phyloP scores from a whole-genome alignment of 2,113 vertebrate genomes.

The Leiothrix lutea region DNA sequence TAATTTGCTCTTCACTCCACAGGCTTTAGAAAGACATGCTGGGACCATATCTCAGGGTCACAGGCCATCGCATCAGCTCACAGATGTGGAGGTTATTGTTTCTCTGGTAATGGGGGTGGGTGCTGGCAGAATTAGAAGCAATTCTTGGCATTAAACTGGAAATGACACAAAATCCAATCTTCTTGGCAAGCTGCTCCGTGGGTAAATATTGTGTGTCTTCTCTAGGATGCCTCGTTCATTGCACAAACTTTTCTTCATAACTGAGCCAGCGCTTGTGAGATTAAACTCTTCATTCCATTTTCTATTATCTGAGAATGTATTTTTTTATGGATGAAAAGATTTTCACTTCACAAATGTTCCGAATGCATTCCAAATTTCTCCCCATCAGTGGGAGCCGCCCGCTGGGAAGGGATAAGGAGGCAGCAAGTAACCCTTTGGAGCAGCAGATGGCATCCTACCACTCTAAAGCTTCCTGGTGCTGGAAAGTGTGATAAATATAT shows the following conservation, averaged over 20 bases:
- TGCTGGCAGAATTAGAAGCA: neutral
- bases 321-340: neutral
- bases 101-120: neutral
- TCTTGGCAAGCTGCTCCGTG: neutral
- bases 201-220: neutral
- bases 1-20: slow-evolving; percentile 6
- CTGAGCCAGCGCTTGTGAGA: neutral
- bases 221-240: neutral
- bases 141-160: neutral
- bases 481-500: neutral
- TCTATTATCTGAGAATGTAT: neutral
- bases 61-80: neutral
- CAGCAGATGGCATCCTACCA: slow-evolving; percentile 64
- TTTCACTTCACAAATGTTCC: neutral
- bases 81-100: neutral
- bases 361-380: neutral
- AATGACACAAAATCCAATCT: neutral
- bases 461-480: neutral
- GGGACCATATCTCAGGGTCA: slow-evolving; percentile 12
- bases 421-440: neutral
- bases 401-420: neutral
- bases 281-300: neutral
- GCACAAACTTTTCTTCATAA: neutral
- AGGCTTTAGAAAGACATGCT: neutral
- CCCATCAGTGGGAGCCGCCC: neutral